These are phyloP conservation scores for Uria lomvia DNA, from an alignment of 2,113 vertebrate species.

Conservation along the genomic window DNA sequence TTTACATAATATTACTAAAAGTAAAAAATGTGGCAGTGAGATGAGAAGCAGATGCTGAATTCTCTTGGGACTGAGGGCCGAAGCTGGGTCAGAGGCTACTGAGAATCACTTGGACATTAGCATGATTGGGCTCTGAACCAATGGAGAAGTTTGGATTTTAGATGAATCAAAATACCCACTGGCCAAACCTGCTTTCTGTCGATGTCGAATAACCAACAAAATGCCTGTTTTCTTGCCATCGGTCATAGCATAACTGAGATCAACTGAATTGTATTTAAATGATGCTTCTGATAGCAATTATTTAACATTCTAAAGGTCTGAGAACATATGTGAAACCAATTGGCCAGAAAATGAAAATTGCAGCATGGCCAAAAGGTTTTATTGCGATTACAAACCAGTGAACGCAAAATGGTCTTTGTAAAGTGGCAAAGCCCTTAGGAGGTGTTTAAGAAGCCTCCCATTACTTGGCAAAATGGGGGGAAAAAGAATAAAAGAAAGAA, in stretches of 20 bases:
- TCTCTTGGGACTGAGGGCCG: background rate
- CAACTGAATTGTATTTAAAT: background rate
- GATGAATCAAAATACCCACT: background rate
- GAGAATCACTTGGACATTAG: background rate
- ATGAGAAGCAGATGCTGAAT: background rate
- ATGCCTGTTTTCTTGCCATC: background rate
- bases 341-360: constrained; percentile 45
- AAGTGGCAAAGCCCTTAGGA: background rate
- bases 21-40: background rate
- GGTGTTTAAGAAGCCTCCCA: background rate
- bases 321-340: constrained; percentile 32
- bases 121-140: background rate
- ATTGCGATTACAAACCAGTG: background rate
- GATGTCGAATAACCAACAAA: background rate
- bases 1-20: background rate
- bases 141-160: background rate
- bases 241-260: background rate
- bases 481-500: background rate
- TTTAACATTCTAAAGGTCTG: constrained; percentile 2
- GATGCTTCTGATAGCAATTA: constrained; percentile 7
- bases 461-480: background rate
- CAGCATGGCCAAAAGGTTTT: constrained; percentile 1
- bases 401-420: background rate
- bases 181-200: background rate
- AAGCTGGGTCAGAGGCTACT: background rate